Percentiles rank a stretch among this genome's conserved stretches.
These are phyloP conservation scores for Merops nubicus DNA, from an alignment of 2,113 vertebrate genomes.

Conservation along the genomic window DNA sequence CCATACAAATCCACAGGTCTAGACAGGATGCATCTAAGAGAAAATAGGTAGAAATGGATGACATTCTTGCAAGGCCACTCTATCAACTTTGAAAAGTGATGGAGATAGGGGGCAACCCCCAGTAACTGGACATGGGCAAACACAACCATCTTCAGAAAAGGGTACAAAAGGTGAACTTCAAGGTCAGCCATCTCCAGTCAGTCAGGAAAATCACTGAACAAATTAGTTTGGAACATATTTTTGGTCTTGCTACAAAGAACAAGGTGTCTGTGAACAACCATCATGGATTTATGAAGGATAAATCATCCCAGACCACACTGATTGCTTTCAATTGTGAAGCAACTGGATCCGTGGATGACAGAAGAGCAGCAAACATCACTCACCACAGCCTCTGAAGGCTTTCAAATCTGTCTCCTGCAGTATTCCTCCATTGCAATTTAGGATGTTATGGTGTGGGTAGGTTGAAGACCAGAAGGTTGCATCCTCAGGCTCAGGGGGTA, in stretches of 20 bases:
- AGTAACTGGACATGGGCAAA: neutral
- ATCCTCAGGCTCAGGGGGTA: rapidly evolving
- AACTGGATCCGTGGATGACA: neutral
- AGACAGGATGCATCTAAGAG: neutral
- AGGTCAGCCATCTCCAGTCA: neutral
- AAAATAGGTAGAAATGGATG: neutral
- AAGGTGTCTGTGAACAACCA: neutral
- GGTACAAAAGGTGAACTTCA: rapidly evolving
- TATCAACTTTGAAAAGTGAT: neutral
- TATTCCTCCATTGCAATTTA: neutral
- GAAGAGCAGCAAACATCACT: rapidly evolving
- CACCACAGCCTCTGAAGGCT: neutral
- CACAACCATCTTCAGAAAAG: neutral
- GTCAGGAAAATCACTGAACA: neutral
- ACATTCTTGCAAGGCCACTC: neutral
- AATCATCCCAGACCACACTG: neutral
- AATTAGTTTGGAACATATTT: neutral
- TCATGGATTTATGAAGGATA: neutral
- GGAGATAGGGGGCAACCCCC: neutral
- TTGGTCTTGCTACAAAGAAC: neutral
- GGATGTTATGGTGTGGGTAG: neutral
- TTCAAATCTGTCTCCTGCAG: neutral
- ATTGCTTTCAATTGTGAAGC: neutral
- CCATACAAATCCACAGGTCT: rapidly evolving
- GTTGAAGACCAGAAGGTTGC: neutral